Evolutionary conservation across 2,888 invertebrate species (phyloP).

Genomic region (Drosophila tanythrix): DNA sequence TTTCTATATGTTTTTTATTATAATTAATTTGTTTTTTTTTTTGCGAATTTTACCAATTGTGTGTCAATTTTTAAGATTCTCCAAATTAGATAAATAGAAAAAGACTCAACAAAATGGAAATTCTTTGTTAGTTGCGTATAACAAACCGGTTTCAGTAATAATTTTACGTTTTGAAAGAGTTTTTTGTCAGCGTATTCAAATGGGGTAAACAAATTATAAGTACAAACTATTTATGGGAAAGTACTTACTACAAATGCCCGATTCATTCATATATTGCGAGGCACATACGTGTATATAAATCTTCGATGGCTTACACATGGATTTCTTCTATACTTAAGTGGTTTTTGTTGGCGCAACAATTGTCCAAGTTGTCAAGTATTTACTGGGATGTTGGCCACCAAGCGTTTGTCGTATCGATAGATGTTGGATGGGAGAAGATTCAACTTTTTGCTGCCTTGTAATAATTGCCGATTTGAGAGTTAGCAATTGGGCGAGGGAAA

Average conservation of each 20-base stretch:
- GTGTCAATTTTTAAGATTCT: neutral
- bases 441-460: constrained; percentile 28
- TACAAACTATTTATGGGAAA: neutral
- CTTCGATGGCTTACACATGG: neutral
- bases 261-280: neutral
- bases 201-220: neutral
- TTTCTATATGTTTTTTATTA: neutral
- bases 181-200: neutral
- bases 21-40: neutral
- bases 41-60: neutral
- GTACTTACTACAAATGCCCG: neutral
- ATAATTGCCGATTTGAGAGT: constrained; percentile 36
- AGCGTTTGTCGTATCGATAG: constrained; percentile 53
- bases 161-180: neutral
- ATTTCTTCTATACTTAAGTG: neutral
- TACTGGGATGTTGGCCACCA: constrained; percentile 39
- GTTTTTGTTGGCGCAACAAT: constrained; percentile 54
- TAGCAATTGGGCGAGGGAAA: neutral
- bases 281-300: neutral
- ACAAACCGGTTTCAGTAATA: neutral
- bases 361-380: constrained; percentile 52
- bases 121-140: neutral
- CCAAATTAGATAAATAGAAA: neutral
- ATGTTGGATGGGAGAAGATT: constrained; percentile 51
- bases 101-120: neutral